These are phyloP conservation scores for Drosophila birchii DNA, from an alignment of 2,888 invertebrate genomes.

Conservation along the genomic window DNA sequence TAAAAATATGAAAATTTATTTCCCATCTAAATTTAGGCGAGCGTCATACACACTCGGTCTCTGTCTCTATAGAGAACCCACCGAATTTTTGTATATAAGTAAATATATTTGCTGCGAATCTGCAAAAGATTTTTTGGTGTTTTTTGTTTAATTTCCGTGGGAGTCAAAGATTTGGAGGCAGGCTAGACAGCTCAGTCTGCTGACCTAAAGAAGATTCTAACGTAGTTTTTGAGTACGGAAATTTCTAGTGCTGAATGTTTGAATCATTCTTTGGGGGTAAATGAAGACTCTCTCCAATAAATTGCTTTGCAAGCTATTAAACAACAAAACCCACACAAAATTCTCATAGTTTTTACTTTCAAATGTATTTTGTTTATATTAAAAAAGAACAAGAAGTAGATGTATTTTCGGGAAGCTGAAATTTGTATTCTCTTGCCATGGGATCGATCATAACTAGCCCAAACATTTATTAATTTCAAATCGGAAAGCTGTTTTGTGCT, in stretches of 20 bases:
- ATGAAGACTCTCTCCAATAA: background rate
- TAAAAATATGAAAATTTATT: conserved; percentile 80
- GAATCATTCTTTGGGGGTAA: background rate
- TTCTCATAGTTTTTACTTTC: background rate
- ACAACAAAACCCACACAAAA: conserved; percentile 8
- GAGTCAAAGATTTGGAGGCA: conserved; percentile 33
- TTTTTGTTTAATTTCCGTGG: conserved; percentile 41
- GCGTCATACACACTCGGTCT: conserved; percentile 61
- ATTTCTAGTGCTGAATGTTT: conserved; percentile 2
- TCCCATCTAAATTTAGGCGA: conserved; percentile 70
- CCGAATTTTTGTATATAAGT: conserved; percentile 27
- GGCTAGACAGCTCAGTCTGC: conserved; percentile 23
- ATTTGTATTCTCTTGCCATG: background rate
- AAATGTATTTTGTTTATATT: conserved; percentile 18
- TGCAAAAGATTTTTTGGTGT: conserved; percentile 4
- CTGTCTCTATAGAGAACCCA: conserved; percentile 49
- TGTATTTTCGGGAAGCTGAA: background rate
- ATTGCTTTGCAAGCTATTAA: conserved; percentile 8
- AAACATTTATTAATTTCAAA: background rate
- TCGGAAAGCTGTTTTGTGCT: background rate
- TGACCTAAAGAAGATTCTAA: conserved; percentile 62
- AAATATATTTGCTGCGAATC: conserved; percentile 23
- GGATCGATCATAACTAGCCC: background rate
- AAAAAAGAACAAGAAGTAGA: background rate
- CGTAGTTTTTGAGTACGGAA: background rate